Base-by-base conservation (phyloP, 1,140 invertebrate genomes). In the Drosophila ambigua region DNA sequence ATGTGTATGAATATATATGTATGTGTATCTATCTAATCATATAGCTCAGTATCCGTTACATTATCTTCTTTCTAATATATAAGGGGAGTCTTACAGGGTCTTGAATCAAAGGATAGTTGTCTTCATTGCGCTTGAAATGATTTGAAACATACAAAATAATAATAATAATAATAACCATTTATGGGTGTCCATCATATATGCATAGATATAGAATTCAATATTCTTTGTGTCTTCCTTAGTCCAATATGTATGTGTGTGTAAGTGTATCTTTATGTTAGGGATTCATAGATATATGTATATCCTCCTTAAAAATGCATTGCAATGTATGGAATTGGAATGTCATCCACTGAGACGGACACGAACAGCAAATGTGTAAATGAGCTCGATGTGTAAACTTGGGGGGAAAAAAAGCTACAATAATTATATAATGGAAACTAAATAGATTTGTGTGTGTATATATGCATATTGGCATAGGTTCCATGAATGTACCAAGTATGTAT, bases 281-380 rank as follows among this genome's bases (percentile, higher is more conserved):
- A 39, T 39, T 13, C 48, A 73, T 53, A 51, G 15, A 62, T 39
- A 43, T 52, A 43, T 72, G 44, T 49, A 57, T 57, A 54, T 69
- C 72, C 66, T 68, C 31, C 59, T 53, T 73, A 51, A 44, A 51
- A 54, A 55, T 54, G 44, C 53, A 82, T 77, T 83, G 82, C 84
- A 88, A 88, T 83, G 80, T 78, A 78, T 69, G 82, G 84, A 87
- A 87, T 87, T 87, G 74, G 55, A 69, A 71, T 75, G 79, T 71
- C 75, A 62, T 66, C 72, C 77, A 76, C 35, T 39, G 35, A 13
- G 35, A 46, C 41, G 11, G 28, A 20, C n/a, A 51, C 67, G 43
- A 61, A 50, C 31, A 41, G 69, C 54, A 66, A 71, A 43, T 23
- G 52, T 20, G 58, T 41, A 46, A 79, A 73, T 55, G 68, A 63